A percentile compares a stretch with the other conserved stretches of the same genome.
phyloP scores from a whole-genome alignment of 2,113 vertebrate species.

The Piaya cayana region DNA sequence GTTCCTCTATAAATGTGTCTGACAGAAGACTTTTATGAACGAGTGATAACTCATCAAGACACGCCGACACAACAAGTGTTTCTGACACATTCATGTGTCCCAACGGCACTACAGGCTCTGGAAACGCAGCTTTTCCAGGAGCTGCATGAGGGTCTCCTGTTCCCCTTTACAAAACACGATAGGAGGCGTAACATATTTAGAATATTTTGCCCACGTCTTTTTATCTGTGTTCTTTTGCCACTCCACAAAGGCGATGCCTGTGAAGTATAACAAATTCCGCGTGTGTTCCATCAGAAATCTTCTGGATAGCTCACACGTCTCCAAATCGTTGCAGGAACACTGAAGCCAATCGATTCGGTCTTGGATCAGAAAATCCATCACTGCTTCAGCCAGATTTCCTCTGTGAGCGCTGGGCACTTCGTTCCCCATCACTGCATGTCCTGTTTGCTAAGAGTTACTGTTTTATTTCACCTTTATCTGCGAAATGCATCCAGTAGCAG shows the following conservation, averaged over 20 bases:
- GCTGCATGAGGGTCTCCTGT: background rate
- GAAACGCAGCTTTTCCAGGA: background rate
- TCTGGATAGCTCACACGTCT: background rate
- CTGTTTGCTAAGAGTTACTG: background rate
- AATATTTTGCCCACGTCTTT: background rate
- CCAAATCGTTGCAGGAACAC: background rate
- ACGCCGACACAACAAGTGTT: background rate
- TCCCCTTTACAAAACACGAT: no score
- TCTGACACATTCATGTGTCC: background rate
- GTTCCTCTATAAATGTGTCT: background rate
- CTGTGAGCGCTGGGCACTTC: accelerated
- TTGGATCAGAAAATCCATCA: accelerated
- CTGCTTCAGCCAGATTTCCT: background rate
- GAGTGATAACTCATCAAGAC: background rate
- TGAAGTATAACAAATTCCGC: accelerated
- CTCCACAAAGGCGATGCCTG: background rate
- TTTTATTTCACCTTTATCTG: background rate
- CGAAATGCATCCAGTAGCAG: background rate
- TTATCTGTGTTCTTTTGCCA: background rate
- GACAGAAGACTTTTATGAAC: background rate
- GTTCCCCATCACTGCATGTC: accelerated
- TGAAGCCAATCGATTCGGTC: background rate
- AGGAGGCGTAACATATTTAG: accelerated
- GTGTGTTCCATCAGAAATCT: background rate
- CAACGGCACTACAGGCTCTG: background rate